Percentiles rank a stretch among this genome's conserved stretches.
Evolutionary conservation across 2,888 invertebrate genomes (phyloP).

Genomic region (Rutpela maculata): DNA sequence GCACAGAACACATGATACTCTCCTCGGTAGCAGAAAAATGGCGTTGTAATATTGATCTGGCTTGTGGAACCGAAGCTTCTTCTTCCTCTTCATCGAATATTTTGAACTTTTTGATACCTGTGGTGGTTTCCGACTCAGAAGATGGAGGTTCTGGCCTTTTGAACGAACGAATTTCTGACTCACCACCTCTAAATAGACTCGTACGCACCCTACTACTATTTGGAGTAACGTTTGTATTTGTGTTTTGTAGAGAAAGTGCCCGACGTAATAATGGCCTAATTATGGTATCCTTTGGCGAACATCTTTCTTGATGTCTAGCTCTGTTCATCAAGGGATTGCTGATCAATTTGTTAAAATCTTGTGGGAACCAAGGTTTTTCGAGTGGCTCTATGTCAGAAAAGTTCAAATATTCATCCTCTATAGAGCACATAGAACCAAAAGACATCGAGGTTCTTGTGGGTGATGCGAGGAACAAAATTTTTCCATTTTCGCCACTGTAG

Average conservation of each 20-base stretch:
- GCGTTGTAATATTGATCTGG: slow-evolving; percentile 59
- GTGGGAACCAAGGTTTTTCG: slow-evolving; percentile 74
- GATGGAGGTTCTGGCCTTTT: slow-evolving; percentile 83
- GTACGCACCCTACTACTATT: slow-evolving; percentile 73
- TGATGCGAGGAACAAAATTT: slow-evolving; percentile 65
- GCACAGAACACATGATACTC: slow-evolving; percentile 84
- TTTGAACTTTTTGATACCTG: slow-evolving; percentile 71
- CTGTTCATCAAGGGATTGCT: slow-evolving; percentile 73
- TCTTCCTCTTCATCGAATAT: slow-evolving; percentile 57
- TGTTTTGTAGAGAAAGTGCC: slow-evolving; percentile 75
- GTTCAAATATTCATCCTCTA: slow-evolving; percentile 81
- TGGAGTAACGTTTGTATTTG: slow-evolving; percentile 60
- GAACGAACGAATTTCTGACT: slow-evolving; percentile 71
- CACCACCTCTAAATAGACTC: slow-evolving; percentile 73
- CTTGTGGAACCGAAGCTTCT: slow-evolving; percentile 54
- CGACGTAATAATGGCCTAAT: slow-evolving; percentile 74
- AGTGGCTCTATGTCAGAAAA: slow-evolving; percentile 78
- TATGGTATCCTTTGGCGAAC: slow-evolving; percentile 70
- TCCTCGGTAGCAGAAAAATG: slow-evolving; percentile 86
- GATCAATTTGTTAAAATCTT: slow-evolving; percentile 78
- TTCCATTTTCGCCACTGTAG: slow-evolving; percentile 65
- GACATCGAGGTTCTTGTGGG: slow-evolving; percentile 66
- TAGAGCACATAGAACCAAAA: slow-evolving; percentile 77
- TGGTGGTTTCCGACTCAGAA: slow-evolving; percentile 65
- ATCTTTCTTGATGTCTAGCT: slow-evolving; percentile 59